Conservation (phyloP, 2,113 vertebrate genomes). For the Nansenia antarctica region DNA sequence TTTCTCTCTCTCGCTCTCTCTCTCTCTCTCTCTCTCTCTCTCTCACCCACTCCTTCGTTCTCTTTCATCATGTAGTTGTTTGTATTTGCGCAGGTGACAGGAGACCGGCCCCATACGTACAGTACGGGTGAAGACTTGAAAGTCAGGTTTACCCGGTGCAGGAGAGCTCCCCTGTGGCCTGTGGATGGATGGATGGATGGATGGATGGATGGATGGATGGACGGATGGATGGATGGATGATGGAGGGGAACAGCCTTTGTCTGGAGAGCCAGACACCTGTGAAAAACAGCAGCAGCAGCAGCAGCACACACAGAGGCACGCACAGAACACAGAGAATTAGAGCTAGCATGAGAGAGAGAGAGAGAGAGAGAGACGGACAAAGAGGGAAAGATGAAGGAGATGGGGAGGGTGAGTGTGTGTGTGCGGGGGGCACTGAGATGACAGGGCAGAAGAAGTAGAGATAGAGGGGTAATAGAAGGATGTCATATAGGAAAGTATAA, state of each 20-base stretch:
- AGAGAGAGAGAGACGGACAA: slow-evolving; percentile 1
- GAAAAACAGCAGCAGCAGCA: slow-evolving; percentile 21
- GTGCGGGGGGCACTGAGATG: not conserved
- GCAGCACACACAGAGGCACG: not conserved
- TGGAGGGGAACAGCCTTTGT: slow-evolving; percentile 51
- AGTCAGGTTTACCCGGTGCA: slow-evolving; percentile 74
- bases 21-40: slow-evolving; percentile 20
- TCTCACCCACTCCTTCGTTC: not conserved
- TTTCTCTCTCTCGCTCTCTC: slow-evolving; percentile 42
- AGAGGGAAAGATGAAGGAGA: not conserved
- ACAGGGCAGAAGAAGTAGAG: not conserved
- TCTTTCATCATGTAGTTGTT: not conserved
- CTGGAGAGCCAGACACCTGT: slow-evolving; percentile 50
- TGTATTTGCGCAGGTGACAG: slow-evolving; percentile 73
- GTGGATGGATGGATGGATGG: slow-evolving; percentile 44
- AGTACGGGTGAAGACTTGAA: slow-evolving; percentile 70
- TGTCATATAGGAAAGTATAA: slow-evolving; percentile 1
- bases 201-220: slow-evolving; percentile 27
- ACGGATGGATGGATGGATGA: not conserved
- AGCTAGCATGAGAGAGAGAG: not conserved
- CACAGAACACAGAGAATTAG: not conserved
- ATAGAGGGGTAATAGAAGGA: slow-evolving; percentile 18
- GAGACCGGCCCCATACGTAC: slow-evolving; percentile 58
- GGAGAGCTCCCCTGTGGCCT: slow-evolving; percentile 48
- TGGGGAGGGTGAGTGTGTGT: not conserved